Percentiles rank a stretch among this genome's conserved stretches.
phyloP scores from a whole-genome alignment of 2,797 vertebrate species.

The Artibeus jamaicensis region DNA sequence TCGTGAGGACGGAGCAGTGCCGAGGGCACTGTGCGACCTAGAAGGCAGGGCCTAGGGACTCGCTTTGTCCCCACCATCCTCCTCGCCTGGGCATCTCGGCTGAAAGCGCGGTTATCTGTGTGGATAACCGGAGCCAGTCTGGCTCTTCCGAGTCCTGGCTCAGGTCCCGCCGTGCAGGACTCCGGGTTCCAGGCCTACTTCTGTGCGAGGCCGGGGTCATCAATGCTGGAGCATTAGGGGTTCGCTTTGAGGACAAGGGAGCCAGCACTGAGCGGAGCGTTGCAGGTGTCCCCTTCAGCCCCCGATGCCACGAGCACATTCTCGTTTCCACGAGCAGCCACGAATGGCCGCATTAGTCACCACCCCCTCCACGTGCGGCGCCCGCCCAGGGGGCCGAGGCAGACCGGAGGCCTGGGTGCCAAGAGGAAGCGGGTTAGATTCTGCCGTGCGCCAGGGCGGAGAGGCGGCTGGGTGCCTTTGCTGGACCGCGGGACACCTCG shows the following conservation, averaged over 20 bases:
- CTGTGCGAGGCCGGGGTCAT: not conserved
- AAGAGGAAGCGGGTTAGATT: not conserved
- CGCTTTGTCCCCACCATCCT: not conserved
- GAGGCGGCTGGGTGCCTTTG: not conserved
- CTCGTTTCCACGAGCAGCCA: accelerated
- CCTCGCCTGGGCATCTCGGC: not conserved
- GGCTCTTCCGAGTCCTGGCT: not conserved
- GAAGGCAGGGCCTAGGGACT: not conserved
- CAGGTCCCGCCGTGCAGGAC: not conserved
- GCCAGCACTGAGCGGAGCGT: accelerated
- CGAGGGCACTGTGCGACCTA: not conserved
- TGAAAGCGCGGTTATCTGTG: not conserved
- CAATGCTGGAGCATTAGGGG: not conserved
- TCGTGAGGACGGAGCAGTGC: not conserved
- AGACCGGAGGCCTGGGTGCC: not conserved
- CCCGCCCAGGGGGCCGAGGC: not conserved
- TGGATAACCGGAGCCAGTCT: not conserved
- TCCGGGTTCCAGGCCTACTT: not conserved
- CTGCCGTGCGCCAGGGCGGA: not conserved
- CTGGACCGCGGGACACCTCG: no score
- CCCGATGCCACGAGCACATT: not conserved
- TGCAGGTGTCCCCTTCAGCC: not conserved
- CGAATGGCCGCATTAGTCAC: not conserved
- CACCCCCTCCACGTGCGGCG: not conserved
- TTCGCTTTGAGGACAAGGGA: not conserved